Base-by-base conservation (phyloP, 2,888 invertebrate genomes). In the Rhingia rostrata region DNA sequence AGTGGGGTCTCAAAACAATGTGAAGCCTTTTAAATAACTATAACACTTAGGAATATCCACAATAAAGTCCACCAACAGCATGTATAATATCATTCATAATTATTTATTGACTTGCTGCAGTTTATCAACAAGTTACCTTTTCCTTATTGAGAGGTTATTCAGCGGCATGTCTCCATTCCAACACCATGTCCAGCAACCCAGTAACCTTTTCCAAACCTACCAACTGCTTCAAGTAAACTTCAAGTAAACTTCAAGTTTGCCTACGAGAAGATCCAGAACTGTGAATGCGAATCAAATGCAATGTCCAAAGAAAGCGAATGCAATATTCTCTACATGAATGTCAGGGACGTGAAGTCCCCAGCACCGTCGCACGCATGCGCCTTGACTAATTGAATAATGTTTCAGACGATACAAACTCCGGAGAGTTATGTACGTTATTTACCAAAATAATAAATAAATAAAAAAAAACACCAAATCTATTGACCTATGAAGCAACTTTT, bases 401-500 rank as follows among this genome's bases (percentile, higher is more conserved):
- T 56, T 32, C 39, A n/a, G 61, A 43, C n/a, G 47, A 45, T 6
- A n/a, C 33, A 6, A 14, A 22, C 73, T 12, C 32, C 33, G 39
- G 58, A 49, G 47, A 66, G 53, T 43, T 67, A 63, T 69, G 64
- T 73, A 43, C 2, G 22, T 79, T 83, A 64, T 63, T 73, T 73
- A 79, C 22, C 22, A 22, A 22, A 22, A 73, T 58, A 69, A 53
- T 73, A 67, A 73, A 69, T 63, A 80, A 80, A 83, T 73, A 79
- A 79, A 69, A 73, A 63, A 63, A 80, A 80, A 83, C 79, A 79
- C 73, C 69, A 73, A 56, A 83, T 79, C 79, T 63, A 74, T 78
- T 83, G 83, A 79, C 83, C 83, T 83, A 83, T 83, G 83, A 83
- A 58, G 83, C 67, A 83, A 83, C 67, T 14, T 56, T 56, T 51